These are phyloP conservation scores for Macrophya alboannulata DNA, from an alignment of 2,888 invertebrate genomes.

Conservation along the genomic window DNA sequence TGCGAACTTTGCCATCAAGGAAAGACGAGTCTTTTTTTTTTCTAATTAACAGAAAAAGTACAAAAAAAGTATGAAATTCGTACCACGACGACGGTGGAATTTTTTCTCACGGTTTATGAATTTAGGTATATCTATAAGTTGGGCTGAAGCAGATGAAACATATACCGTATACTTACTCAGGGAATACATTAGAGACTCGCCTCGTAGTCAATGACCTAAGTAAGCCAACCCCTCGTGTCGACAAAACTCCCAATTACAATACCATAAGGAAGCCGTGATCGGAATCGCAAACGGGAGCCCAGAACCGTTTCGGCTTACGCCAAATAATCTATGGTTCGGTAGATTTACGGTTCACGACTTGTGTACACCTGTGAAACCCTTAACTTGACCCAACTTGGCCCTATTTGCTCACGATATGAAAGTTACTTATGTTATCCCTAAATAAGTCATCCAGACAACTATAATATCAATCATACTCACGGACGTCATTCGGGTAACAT, in stretches of 20 bases:
- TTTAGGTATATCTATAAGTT: background rate
- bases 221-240: slow-evolving; percentile 33
- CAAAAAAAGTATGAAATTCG: background rate
- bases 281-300: slow-evolving; percentile 38
- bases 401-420: background rate
- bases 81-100: background rate
- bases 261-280: slow-evolving; percentile 50
- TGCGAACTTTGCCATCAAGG: slow-evolving; percentile 29
- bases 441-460: slow-evolving; percentile 38
- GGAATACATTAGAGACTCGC: slow-evolving; percentile 25
- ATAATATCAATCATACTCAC: background rate
- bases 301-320: slow-evolving; percentile 43
- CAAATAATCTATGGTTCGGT: slow-evolving; percentile 38
- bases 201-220: slow-evolving; percentile 43
- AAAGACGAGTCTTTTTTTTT: background rate
- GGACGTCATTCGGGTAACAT: background rate
- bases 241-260: slow-evolving; percentile 45
- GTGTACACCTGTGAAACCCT: slow-evolving; percentile 44
- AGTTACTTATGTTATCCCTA: background rate
- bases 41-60: slow-evolving; percentile 4
- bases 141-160: slow-evolving; percentile 7
- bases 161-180: slow-evolving; percentile 21
- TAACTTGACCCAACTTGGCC: slow-evolving; percentile 11
- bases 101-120: slow-evolving; percentile 14
- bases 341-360: slow-evolving; percentile 35